Base-by-base conservation (phyloP, 2,113 vertebrate species). In the Microtus richardsoni region DNA sequence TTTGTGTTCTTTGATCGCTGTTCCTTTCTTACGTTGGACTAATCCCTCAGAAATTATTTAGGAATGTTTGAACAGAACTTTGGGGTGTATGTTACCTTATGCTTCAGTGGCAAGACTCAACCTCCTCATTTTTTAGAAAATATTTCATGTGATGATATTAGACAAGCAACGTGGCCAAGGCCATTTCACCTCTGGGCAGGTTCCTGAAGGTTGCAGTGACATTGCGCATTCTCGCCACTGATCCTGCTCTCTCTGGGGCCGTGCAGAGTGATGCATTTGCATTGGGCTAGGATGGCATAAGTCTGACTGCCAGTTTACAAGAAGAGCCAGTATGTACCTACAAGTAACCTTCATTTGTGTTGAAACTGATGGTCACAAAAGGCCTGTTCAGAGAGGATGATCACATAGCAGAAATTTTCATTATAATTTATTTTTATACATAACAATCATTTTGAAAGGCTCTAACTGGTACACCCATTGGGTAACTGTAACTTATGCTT, bases 161-260 rank as follows among this genome's bases (percentile, higher is more conserved):
- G 28, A 39, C 90, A 66, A 91, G n/a, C 7, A 62, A 95, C 60
- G 64, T 11, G 1, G 9, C 36, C 70, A 88, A 73, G 58, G 6
- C 6, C 33, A 49, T 92, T 95, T 44, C 39, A 73, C 95, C 41
- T 36, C 26, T 58, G 41, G 80, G 88, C 93, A 95, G 77, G 73
- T 96, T 97, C 88, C 68, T 88, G 93, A 95, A 95, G 75, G 95
- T 91, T 78, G 58, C 49, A 74, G 68, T 68, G 82, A 60, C 6
- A 8, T 33, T 80, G 36, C 1, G 62, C 75, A 83, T 97, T 95
- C 91, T 64, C 52, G 47, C 62, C 41, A 8, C 82, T 58, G 49
- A 77, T 91, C 79, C 85, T 94, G 44, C 52, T 88, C 84, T 88
- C 36, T 86, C 89, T 88, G 60, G 80, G 88, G 85, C 77, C 92